These are phyloP conservation scores for Blastobasis lacticolella DNA, from an alignment of 2,888 invertebrate species.

Conservation along the genomic window DNA sequence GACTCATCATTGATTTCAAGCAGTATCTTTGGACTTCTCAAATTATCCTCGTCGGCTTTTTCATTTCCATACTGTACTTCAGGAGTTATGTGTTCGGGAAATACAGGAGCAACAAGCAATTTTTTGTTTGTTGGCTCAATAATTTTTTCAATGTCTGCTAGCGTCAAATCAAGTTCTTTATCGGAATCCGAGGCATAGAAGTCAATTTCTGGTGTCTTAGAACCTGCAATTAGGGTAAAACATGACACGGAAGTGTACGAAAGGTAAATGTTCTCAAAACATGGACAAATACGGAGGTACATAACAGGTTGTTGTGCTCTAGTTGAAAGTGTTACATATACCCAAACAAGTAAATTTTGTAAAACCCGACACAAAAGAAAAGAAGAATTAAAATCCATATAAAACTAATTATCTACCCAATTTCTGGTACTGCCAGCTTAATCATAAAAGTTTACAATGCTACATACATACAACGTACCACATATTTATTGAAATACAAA, in stretches of 20 bases:
- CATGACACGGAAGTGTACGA: background rate
- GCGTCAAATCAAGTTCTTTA: slow-evolving; percentile 15
- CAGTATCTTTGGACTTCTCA: slow-evolving; percentile 43
- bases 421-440: no score
- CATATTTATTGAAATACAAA: no score
- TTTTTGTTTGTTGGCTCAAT: slow-evolving; percentile 29
- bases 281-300: no score
- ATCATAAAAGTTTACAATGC: no score
- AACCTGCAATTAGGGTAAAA: slow-evolving; percentile 35
- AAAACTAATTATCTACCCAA: no score
- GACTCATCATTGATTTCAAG: slow-evolving; percentile 40
- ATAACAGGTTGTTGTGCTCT: no score
- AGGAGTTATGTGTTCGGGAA: slow-evolving; percentile 58
- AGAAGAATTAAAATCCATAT: no score
- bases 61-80: slow-evolving; percentile 71
- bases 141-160: slow-evolving; percentile 26
- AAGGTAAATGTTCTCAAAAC: no score
- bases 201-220: slow-evolving; percentile 62
- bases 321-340: no score
- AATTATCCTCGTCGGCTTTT: slow-evolving; percentile 50
- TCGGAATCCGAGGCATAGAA: slow-evolving; percentile 52
- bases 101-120: slow-evolving; percentile 50
- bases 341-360: no score
- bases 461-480: no score
- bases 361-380: no score